Conservation (phyloP, 2,888 invertebrate species). For the Byasa hedistus region DNA sequence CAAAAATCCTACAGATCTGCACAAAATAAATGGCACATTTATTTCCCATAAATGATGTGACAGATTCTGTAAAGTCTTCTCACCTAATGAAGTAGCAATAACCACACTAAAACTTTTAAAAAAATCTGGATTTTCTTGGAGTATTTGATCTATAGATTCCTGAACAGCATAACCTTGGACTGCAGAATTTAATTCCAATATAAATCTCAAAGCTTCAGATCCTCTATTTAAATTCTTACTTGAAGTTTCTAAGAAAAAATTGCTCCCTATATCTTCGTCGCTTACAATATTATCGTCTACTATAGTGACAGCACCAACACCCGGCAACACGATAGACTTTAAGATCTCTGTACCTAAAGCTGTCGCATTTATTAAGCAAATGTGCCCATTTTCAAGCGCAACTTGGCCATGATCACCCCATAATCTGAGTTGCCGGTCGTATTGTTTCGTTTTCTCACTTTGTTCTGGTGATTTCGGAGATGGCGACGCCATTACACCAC, state of each 20-base stretch:
- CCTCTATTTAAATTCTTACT: slow-evolving; percentile 92
- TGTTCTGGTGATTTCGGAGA: slow-evolving; percentile 87
- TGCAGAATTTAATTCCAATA: slow-evolving; percentile 95
- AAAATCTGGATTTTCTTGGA: slow-evolving; percentile 92
- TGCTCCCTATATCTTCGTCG: slow-evolving; percentile 95
- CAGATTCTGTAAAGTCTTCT: slow-evolving; percentile 86
- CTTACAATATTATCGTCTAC: slow-evolving; percentile 92
- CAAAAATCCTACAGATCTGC: slow-evolving; percentile 94
- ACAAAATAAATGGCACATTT: slow-evolving; percentile 91
- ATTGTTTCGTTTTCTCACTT: slow-evolving; percentile 87
- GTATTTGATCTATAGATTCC: slow-evolving; percentile 90
- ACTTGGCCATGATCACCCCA: slow-evolving; percentile 99
- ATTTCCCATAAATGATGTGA: slow-evolving; percentile 91
- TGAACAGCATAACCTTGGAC: slow-evolving; percentile 96
- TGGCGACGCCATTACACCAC: slow-evolving; percentile 83
- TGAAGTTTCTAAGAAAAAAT: slow-evolving; percentile 94
- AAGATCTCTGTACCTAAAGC: slow-evolving; percentile 96
- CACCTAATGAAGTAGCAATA: slow-evolving; percentile 87
- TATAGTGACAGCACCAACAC: slow-evolving; percentile 94
- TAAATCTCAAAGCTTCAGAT: slow-evolving; percentile 87
- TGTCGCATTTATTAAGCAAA: slow-evolving; percentile 96
- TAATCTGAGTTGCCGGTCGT: slow-evolving; percentile 91
- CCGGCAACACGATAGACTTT: slow-evolving; percentile 96
- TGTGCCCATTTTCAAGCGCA: slow-evolving; percentile 91
- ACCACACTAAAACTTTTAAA: slow-evolving; percentile 94